Evolutionary conservation across 2,888 invertebrate genomes (phyloP).

Genomic region (Sinodicranocentrus sp.): DNA sequence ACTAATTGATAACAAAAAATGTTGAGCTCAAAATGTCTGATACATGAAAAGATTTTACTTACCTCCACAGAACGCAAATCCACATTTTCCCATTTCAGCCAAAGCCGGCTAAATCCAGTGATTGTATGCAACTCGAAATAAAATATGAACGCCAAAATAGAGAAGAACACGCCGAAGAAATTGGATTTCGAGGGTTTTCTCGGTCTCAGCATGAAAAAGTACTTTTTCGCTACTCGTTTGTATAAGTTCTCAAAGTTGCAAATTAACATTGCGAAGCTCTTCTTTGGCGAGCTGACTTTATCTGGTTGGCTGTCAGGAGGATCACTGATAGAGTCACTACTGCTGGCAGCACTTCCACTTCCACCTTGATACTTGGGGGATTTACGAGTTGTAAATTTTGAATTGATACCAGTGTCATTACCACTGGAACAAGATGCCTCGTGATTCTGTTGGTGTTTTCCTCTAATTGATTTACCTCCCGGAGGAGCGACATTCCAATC

Average conservation of each 20-base stretch:
- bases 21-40: too few species aligned
- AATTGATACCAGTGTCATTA: slow-evolving; percentile 6
- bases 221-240: slow-evolving; percentile 56
- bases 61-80: slow-evolving; percentile 76
- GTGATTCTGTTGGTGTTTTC: neutral
- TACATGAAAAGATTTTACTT: too few species aligned
- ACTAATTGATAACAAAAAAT: too few species aligned
- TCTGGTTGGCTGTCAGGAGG: neutral
- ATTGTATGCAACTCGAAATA: slow-evolving; percentile 77
- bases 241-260: slow-evolving; percentile 52
- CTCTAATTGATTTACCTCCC: neutral
- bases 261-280: slow-evolving; percentile 38
- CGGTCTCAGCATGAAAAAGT: slow-evolving; percentile 66
- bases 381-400: neutral
- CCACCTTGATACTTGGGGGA: neutral
- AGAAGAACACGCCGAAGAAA: slow-evolving; percentile 75
- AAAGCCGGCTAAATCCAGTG: slow-evolving; percentile 77
- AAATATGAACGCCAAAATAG: slow-evolving; percentile 76
- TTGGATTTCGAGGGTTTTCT: slow-evolving; percentile 74
- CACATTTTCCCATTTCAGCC: slow-evolving; percentile 77
- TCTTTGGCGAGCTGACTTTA: slow-evolving; percentile 14
- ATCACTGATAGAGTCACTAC: neutral
- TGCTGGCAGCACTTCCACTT: neutral
- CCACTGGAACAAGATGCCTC: neutral
- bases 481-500: neutral